These are phyloP conservation scores for Micropterix aruncella DNA, from an alignment of 2,888 invertebrate genomes.

Conservation along the genomic window DNA sequence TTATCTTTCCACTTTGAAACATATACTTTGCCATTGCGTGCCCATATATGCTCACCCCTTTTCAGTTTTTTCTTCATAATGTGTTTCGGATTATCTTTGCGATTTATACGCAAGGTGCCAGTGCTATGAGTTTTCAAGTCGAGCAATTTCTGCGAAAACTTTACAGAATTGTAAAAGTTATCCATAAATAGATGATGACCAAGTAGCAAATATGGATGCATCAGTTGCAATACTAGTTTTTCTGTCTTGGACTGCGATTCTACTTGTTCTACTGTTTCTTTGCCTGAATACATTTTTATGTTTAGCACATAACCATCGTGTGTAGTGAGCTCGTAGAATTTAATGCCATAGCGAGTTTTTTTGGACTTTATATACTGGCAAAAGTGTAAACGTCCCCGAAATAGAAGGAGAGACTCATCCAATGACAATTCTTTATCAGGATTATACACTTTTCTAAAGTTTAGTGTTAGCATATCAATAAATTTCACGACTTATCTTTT, in stretches of 20 bases:
- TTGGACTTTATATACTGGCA: conserved; percentile 15
- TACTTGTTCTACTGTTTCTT: conserved; percentile 8
- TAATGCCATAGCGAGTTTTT: conserved; percentile 16
- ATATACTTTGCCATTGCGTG: conserved; percentile 15
- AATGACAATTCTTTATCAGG: conserved; percentile 13
- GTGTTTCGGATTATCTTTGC: conserved; percentile 12
- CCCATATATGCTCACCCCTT: conserved; percentile 16
- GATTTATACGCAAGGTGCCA: conserved; percentile 12
- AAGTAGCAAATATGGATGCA: conserved; percentile 12
- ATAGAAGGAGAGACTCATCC: conserved; percentile 14
- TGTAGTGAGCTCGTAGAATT: conserved; percentile 15
- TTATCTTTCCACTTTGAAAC: conserved; percentile 16
- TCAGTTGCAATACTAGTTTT: conserved; percentile 11
- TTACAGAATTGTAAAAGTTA: conserved; percentile 13
- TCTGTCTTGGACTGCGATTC: conserved; percentile 9
- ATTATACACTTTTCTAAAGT: conserved; percentile 12
- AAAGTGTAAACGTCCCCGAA: conserved; percentile 14
- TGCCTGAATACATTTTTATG: conserved; percentile 15
- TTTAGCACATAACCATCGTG: conserved; percentile 16
- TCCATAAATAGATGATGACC: conserved; percentile 14
- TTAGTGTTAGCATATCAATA: conserved; percentile 11
- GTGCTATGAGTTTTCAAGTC: conserved; percentile 11
- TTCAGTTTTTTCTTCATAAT: conserved; percentile 13
- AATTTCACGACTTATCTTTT: conserved; percentile 11
- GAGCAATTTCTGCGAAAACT: conserved; percentile 11